Percentiles rank a stretch among this genome's conserved stretches.
These are phyloP conservation scores for Phyllotreta cruciferae DNA, from an alignment of 2,888 invertebrate genomes.

Conservation along the genomic window DNA sequence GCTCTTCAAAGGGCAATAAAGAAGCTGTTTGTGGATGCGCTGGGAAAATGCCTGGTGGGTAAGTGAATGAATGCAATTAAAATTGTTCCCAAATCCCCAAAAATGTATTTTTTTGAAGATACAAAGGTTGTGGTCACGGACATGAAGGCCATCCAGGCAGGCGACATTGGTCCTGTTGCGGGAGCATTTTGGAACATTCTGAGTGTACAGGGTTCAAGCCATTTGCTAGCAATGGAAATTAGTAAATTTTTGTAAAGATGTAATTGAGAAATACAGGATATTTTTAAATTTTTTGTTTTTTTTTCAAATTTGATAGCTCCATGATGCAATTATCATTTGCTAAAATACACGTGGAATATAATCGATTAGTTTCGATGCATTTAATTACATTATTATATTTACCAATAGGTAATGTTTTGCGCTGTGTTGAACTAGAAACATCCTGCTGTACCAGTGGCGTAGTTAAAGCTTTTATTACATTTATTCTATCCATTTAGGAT, in stretches of 20 bases:
- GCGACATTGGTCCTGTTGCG: conserved; percentile 86
- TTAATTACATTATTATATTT: too few species aligned
- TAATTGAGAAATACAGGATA: neutral
- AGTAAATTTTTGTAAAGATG: conserved; percentile 59
- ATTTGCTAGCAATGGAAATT: conserved; percentile 58
- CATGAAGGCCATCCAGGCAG: conserved; percentile 81
- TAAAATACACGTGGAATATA: too few species aligned
- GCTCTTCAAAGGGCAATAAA: conserved; percentile 78
- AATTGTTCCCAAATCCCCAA: too few species aligned
- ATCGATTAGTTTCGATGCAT: too few species aligned
- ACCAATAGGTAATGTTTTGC: too few species aligned
- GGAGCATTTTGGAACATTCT: conserved; percentile 68
- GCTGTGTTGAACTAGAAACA: too few species aligned
- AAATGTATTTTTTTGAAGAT: conserved; percentile 46
- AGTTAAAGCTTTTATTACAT: too few species aligned
- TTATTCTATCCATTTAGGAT: too few species aligned
- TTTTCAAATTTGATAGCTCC: too few species aligned
- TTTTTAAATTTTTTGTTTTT: too few species aligned
- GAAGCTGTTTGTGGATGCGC: conserved; percentile 75
- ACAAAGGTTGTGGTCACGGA: conserved; percentile 81
- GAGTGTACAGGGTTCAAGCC: conserved; percentile 65
- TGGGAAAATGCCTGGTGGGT: conserved; percentile 75
- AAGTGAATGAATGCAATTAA: conserved; percentile 43
- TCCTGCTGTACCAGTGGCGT: too few species aligned
- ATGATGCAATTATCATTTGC: too few species aligned